Percentiles rank a stretch among this genome's conserved stretches.
Conservation (phyloP, 2,797 vertebrate genomes). For the Lutjanus campechanus region DNA sequence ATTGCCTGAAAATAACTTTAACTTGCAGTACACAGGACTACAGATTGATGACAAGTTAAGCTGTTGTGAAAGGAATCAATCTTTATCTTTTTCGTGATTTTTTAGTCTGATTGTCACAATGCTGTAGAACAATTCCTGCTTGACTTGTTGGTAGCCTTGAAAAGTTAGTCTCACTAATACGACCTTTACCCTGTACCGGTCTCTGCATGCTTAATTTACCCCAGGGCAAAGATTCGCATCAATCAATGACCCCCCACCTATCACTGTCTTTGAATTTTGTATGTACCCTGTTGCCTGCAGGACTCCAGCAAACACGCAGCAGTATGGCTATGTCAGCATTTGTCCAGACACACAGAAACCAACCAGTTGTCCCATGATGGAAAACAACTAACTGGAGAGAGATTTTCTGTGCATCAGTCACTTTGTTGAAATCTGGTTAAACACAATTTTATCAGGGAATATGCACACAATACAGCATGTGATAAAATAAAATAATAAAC, state of each 20-base stretch:
- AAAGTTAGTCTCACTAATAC: background rate
- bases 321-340: background rate
- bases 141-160: background rate
- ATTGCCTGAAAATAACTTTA: too few species aligned
- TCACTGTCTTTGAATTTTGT: background rate
- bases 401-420: background rate
- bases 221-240: background rate
- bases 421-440: background rate
- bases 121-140: background rate
- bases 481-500: background rate
- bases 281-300: background rate
- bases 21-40: background rate
- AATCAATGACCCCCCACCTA: background rate
- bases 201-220: background rate
- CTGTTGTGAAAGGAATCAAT: background rate
- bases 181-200: background rate
- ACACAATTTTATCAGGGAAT: background rate
- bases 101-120: background rate
- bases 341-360: background rate
- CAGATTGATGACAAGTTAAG: background rate
- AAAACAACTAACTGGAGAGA: background rate
- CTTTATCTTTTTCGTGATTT: background rate
- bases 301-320: background rate
- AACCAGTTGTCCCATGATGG: background rate
- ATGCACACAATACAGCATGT: background rate